Evolutionary conservation across 2,888 invertebrate species (phyloP), one percentile per base, ranked within the genome.

Genomic region (Pheosia gnoma): DNA sequence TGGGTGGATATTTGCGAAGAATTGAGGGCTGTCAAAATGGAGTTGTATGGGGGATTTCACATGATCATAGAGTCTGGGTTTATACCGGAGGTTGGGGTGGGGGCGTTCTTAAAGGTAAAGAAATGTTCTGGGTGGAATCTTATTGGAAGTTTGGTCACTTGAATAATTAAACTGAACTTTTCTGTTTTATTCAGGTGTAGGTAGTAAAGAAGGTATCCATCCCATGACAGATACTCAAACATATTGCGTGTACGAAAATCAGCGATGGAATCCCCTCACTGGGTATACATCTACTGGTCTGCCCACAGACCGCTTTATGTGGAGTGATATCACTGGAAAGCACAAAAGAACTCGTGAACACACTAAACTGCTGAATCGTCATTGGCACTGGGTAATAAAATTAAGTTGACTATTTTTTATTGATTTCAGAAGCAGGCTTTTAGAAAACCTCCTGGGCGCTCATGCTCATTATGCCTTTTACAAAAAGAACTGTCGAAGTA

Each of bases 11-110:
- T 88, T 94, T 98, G 71, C 94, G 96, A 66, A 94, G 95, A 75
- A 95, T 98, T 0, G 97, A 97, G 83, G 95, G 96, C 58, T 96
- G 96, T 80, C 94, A 94, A 60, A 94, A 94, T 60, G 98, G 97
- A n/a, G 95, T 98, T 11, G 96, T 96, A n/a, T 98, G 98, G 98
- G 98, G 97, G 1, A 95, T 98, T 69, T 97, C 98, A 25, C 97
- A 97, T 83, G 97, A 98, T 84, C 96, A 96, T 78, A 96, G 97
- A 41, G 96, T 96, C n/a, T 98, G 98, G 97, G 96, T 97, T 5
- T 98, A 98, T 80, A 97, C 97, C 10, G 97, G 97, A 5, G 98
- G 98, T 55, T 98, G 97, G 96, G 98, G 98, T 63, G 98, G 98
- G 53, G 96, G 96, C 58, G 95, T 96, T 77, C 93, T 97, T 5